Evolutionary conservation across 2,113 vertebrate species (phyloP).

Genomic region (Scomber scombrus): DNA sequence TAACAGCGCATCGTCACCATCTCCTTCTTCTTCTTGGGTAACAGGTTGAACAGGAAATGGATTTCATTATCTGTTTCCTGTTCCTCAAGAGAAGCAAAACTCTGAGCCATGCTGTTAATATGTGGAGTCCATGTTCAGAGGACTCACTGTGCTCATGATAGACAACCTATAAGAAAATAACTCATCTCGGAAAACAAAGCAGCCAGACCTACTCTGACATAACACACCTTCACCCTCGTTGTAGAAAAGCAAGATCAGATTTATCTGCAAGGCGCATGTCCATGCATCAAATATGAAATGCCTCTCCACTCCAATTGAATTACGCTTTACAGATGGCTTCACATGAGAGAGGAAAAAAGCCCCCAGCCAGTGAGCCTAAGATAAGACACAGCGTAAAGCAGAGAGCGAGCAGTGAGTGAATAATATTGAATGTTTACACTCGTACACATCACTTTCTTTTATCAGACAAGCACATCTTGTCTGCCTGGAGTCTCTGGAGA

Average conservation of each 20-base stretch:
- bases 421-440: constrained; percentile 79
- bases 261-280: constrained; percentile 26
- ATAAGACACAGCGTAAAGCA: constrained; percentile 51
- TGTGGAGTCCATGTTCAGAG: background rate
- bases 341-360: constrained; percentile 39
- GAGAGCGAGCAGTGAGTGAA: constrained; percentile 49
- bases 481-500: constrained; percentile 59
- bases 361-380: constrained; percentile 53
- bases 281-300: constrained; percentile 62
- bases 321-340: constrained; percentile 55
- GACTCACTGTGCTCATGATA: background rate
- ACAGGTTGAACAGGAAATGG: constrained; percentile 66
- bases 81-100: constrained; percentile 33
- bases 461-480: constrained; percentile 79
- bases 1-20: background rate
- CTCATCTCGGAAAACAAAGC: constrained; percentile 32
- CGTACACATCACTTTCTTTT: constrained; percentile 75
- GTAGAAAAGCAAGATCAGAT: constrained; percentile 31
- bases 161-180: constrained; percentile 30
- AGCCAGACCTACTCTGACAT: constrained; percentile 11
- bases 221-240: constrained; percentile 33
- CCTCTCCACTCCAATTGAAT: constrained; percentile 48
- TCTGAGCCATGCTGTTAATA: background rate
- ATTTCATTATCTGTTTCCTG: constrained; percentile 57
- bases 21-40: constrained; percentile 60